These are phyloP conservation scores for Regulus satrapa DNA, from an alignment of 2,113 vertebrate species.

Conservation along the genomic window DNA sequence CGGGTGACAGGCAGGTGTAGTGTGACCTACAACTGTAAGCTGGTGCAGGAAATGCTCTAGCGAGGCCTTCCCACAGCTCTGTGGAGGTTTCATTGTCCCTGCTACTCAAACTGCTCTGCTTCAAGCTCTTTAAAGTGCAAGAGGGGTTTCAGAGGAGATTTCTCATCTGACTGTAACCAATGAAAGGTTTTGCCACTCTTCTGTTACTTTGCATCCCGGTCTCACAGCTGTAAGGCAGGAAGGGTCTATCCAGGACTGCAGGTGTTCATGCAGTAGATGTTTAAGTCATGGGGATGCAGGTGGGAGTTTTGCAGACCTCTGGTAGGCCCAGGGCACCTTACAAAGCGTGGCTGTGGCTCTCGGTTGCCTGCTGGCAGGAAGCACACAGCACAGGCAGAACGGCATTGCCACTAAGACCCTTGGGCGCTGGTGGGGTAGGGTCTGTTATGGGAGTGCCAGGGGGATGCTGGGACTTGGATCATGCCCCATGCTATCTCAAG, in stretches of 20 bases:
- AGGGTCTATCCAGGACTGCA: background rate
- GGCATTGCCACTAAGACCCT: background rate
- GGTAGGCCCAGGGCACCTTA: background rate
- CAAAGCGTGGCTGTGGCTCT: background rate
- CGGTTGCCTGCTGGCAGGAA: background rate
- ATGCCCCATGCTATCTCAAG: background rate
- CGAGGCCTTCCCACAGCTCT: background rate
- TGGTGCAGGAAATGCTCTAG: background rate
- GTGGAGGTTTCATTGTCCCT: background rate
- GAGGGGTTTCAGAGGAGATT: background rate
- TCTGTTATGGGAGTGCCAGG: background rate
- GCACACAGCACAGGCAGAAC: background rate
- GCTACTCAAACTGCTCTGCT: background rate
- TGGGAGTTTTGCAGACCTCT: background rate
- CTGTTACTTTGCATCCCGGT: rapidly evolving
- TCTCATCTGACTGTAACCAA: background rate
- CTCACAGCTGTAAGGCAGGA: background rate
- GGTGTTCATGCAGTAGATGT: background rate
- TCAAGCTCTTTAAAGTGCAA: background rate
- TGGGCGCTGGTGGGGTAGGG: rapidly evolving
- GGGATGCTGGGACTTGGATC: background rate
- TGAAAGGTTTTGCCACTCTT: background rate
- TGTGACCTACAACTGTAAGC: background rate
- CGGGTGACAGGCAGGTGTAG: background rate
- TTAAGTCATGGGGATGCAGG: background rate